Percentiles rank a stretch among this genome's conserved stretches.
phyloP scores from a whole-genome alignment of 1,140 invertebrate genomes.

The Popillia japonica region DNA sequence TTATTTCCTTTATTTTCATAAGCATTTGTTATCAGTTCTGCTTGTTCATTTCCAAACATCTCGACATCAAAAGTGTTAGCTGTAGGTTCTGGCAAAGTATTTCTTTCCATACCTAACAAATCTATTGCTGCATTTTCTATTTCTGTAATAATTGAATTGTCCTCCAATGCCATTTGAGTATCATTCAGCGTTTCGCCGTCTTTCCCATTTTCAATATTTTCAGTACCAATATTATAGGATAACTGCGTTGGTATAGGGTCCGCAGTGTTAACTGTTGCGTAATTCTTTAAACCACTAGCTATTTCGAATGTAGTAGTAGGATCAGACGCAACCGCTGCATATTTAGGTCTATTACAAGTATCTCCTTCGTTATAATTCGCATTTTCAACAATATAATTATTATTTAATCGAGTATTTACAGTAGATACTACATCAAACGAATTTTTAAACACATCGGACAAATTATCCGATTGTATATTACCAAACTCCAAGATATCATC shows the following conservation, averaged over 20 bases:
- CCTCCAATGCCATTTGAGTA: conserved; percentile 54
- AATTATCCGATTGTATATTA: conserved; percentile 1
- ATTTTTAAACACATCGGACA: conserved; percentile 34
- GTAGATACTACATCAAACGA: conserved; percentile 29
- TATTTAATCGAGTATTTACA: conserved; percentile 4
- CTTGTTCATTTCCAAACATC: conserved; percentile 43
- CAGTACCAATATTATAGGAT: conserved; percentile 57
- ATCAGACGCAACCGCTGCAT: conserved; percentile 53
- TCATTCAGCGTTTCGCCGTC: conserved; percentile 56
- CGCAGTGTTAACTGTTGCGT: conserved; percentile 57
- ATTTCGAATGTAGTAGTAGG: conserved; percentile 52
- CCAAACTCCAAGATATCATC: conserved; percentile 29
- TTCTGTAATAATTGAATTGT: conserved; percentile 57
- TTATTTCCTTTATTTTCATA: conserved; percentile 33
- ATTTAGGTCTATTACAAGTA: conserved; percentile 13
- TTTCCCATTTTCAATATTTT: conserved; percentile 56
- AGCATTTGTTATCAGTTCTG: background rate
- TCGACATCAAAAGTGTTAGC: conserved; percentile 51
- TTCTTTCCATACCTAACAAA: conserved; percentile 51
- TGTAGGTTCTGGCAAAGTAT: conserved; percentile 55
- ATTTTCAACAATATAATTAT: conserved; percentile 37
- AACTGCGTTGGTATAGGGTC: conserved; percentile 56
- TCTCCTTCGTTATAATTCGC: conserved; percentile 1
- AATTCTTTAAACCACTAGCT: conserved; percentile 57
- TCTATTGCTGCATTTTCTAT: conserved; percentile 57